Evolutionary conservation across 2,113 vertebrate species (phyloP).

Genomic region (Sigmodon hispidus): DNA sequence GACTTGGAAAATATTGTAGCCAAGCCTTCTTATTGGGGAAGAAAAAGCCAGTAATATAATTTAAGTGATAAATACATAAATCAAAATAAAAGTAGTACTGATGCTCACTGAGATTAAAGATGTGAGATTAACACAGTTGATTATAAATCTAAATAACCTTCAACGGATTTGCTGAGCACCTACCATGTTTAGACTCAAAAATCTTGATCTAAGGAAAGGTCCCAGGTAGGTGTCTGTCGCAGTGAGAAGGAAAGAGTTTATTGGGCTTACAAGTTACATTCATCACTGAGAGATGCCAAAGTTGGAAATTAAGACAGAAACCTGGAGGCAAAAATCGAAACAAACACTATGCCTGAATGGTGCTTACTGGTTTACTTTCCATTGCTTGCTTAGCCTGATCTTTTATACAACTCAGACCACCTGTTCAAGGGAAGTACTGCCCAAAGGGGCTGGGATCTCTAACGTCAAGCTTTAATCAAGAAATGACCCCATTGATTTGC

Average conservation of each 20-base stretch:
- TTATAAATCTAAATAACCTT: background rate
- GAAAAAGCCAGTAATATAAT: slow-evolving; percentile 24
- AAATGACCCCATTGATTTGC: background rate
- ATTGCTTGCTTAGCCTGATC: background rate
- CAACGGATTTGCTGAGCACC: background rate
- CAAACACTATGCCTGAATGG: background rate
- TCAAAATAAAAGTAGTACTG: slow-evolving; percentile 6
- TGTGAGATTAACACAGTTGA: background rate
- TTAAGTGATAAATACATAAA: slow-evolving; percentile 58
- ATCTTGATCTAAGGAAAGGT: background rate
- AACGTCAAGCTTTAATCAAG: background rate
- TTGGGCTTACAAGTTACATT: background rate
- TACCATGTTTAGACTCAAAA: background rate
- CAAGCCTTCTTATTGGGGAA: slow-evolving; percentile 30
- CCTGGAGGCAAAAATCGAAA: background rate
- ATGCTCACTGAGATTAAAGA: background rate
- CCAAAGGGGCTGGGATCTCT: background rate
- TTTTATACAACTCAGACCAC: background rate
- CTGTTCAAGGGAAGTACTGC: background rate
- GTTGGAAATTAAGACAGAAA: background rate
- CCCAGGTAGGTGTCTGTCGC: background rate
- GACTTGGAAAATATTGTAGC: slow-evolving; percentile 57
- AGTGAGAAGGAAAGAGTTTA: background rate
- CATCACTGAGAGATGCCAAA: background rate
- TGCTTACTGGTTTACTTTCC: background rate